Conservation (phyloP, 2,113 vertebrate species). For the Enhydra lutris region DNA sequence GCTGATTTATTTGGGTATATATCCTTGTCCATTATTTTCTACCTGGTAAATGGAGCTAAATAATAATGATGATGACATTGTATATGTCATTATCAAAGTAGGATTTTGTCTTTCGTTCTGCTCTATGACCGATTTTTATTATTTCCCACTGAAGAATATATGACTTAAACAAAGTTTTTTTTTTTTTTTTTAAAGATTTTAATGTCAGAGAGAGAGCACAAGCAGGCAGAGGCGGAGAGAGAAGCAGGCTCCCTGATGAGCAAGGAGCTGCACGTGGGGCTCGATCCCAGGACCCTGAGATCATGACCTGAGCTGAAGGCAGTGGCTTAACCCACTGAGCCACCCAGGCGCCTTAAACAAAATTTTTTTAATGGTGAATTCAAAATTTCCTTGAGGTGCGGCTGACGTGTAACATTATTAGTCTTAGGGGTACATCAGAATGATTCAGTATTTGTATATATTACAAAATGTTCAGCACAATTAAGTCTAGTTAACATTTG, state of each 20-base stretch:
- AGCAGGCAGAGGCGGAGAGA: too few species aligned
- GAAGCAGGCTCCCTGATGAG: too few species aligned
- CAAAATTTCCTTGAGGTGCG: background rate
- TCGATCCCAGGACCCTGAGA: too few species aligned
- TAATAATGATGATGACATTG: background rate
- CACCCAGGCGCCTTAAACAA: too few species aligned
- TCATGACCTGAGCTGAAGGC: too few species aligned
- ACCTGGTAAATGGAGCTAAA: background rate
- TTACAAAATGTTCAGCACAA: background rate
- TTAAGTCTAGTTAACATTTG: background rate
- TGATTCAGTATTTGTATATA: background rate
- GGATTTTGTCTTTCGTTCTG: background rate
- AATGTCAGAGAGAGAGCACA: too few species aligned
- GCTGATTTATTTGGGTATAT: background rate
- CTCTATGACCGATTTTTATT: background rate
- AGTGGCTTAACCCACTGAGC: too few species aligned
- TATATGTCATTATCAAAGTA: background rate
- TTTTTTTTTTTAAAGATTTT: too few species aligned
- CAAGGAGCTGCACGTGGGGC: too few species aligned
- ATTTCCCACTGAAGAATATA: slow-evolving; percentile 6
- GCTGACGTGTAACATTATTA: background rate
- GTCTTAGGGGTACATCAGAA: background rate
- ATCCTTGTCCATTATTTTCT: background rate
- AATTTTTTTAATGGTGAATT: background rate
- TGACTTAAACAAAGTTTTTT: background rate